Conservation (phyloP, 64 coral and sea anemone species). For the Pachyseris speciosa region DNA sequence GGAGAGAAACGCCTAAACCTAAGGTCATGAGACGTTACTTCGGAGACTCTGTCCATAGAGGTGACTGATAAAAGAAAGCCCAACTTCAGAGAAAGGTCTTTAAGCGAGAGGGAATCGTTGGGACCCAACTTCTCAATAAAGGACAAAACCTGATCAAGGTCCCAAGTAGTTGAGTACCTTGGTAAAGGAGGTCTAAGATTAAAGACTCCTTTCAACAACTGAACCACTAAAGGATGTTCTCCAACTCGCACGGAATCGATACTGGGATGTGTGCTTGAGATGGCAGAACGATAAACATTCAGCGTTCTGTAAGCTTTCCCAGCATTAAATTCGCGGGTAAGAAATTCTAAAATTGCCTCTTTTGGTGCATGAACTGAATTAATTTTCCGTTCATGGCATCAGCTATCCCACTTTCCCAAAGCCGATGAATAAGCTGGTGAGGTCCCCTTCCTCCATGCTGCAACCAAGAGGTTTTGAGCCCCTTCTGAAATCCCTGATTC, state of each 20-base stretch:
- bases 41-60: conserved; percentile 16
- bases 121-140: conserved; percentile 20
- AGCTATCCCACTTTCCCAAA: conserved; percentile 43
- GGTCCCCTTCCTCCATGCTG: conserved; percentile 19
- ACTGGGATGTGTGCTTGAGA: conserved; percentile 42
- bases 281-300: conserved; percentile 58
- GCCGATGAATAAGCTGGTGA: background rate
- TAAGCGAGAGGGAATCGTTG: conserved; percentile 3
- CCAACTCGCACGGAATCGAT: conserved; percentile 5
- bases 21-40: conserved; percentile 34
- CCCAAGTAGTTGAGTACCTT: conserved; percentile 28
- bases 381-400: conserved; percentile 37
- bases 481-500: conserved; percentile 4
- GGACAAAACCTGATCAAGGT: background rate
- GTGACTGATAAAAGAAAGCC: conserved; percentile 42
- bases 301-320: background rate
- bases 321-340: conserved; percentile 12
- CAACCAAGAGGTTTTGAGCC: conserved; percentile 32
- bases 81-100: conserved; percentile 43
- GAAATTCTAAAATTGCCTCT: conserved; percentile 29
- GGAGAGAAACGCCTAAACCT: conserved; percentile 31
- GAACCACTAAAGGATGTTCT: conserved; percentile 52
- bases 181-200: conserved; percentile 42
- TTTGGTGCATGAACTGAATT: conserved; percentile 37
- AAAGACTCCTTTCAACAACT: conserved; percentile 38